Conservation (phyloP, 2,888 invertebrate genomes). For the Lasioglossum villosulum region DNA sequence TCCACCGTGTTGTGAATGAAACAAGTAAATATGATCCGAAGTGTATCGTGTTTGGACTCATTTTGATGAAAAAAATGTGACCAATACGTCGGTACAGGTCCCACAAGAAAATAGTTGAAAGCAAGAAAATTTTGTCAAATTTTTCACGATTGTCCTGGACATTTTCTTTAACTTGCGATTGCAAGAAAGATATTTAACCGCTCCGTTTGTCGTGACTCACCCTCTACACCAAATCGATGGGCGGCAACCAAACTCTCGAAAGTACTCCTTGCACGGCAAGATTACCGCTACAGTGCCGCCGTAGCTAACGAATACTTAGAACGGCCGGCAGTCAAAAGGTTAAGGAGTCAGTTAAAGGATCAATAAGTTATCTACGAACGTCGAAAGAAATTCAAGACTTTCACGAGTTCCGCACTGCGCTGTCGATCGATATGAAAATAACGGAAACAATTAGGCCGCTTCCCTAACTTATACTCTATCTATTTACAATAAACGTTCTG, state of each 20-base stretch:
- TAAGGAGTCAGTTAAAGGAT: slow-evolving; percentile 1
- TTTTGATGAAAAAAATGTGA: neutral
- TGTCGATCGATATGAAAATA: slow-evolving; percentile 32
- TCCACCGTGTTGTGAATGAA: neutral
- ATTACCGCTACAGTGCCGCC: neutral
- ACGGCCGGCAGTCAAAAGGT: slow-evolving; percentile 6
- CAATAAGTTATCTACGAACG: neutral
- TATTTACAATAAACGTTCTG: slow-evolving; percentile 31
- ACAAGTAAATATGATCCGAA: neutral
- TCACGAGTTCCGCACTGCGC: neutral
- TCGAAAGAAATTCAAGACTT: slow-evolving; percentile 12
- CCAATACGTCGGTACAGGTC: neutral
- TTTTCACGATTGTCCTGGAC: neutral
- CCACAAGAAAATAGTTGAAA: neutral
- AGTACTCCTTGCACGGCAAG: neutral
- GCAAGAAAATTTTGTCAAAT: neutral
- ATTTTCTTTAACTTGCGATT: neutral
- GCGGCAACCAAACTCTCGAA: neutral
- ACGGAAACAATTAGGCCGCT: slow-evolving; percentile 11
- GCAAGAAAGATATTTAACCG: neutral
- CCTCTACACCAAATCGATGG: neutral
- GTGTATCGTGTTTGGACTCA: neutral
- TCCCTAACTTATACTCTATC: neutral
- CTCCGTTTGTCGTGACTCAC: neutral
- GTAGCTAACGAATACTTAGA: neutral